Percentiles rank a stretch among this genome's conserved stretches.
phyloP scores from a whole-genome alignment of 2,113 vertebrate species.

The Tupaia chinensis region DNA sequence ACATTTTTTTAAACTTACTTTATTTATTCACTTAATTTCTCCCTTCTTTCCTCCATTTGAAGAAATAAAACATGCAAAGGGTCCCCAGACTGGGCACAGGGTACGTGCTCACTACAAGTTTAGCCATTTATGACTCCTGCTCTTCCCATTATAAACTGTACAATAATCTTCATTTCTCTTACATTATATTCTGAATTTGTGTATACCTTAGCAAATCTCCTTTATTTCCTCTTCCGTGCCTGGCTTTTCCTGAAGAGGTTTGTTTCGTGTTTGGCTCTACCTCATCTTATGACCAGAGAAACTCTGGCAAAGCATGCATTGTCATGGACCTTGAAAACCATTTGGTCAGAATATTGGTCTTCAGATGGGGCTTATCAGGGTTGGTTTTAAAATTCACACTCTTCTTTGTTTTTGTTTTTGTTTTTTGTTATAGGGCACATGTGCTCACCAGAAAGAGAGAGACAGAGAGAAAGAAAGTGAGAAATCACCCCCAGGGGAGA shows the following conservation, averaged over 20 bases:
- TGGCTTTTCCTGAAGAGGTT: neutral
- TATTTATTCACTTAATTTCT: neutral
- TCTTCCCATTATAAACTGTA: neutral
- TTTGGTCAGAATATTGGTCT: neutral
- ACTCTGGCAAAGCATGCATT: neutral
- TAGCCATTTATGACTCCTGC: neutral
- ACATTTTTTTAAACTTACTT: neutral
- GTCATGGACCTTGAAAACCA: neutral
- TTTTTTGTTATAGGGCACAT: no score
- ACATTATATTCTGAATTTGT: neutral
- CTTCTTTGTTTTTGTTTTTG: no score
- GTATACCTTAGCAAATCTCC: neutral
- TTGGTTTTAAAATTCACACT: neutral
- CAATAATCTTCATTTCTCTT: neutral
- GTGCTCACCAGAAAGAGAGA: no score
- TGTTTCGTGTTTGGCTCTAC: neutral
- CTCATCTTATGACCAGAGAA: neutral
- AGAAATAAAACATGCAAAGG: neutral
- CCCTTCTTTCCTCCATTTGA: neutral
- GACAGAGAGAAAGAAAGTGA: no score
- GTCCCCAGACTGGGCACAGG: neutral
- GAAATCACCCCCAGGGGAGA: no score
- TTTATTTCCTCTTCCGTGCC: neutral
- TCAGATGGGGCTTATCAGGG: neutral
- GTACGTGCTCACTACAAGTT: neutral